Evolutionary conservation across 2,113 vertebrate species (phyloP).

Genomic region (Tyto alba): DNA sequence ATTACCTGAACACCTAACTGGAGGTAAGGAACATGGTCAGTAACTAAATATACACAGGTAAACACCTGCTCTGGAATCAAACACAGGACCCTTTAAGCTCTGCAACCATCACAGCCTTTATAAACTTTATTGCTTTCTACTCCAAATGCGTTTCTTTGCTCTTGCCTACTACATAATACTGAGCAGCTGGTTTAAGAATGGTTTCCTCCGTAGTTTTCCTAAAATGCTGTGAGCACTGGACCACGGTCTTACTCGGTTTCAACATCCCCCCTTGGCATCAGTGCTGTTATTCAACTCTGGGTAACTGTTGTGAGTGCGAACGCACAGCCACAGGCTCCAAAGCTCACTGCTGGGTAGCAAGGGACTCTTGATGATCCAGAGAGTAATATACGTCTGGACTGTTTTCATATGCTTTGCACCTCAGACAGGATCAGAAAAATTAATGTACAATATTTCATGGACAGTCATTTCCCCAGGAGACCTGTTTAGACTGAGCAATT

Average conservation of each 20-base stretch:
- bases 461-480: neutral
- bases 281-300: neutral
- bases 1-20: neutral
- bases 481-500: neutral
- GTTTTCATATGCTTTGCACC: neutral
- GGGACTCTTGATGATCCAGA: neutral
- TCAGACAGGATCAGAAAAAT: neutral
- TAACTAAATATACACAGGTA: neutral
- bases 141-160: neutral
- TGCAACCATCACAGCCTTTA: neutral
- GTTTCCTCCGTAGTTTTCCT: neutral
- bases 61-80: neutral
- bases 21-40: neutral
- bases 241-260: neutral
- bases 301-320: neutral
- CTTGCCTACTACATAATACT: neutral
- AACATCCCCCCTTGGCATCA: neutral
- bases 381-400: fast-evolving
- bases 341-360: neutral
- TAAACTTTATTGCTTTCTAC: neutral
- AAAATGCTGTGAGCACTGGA: neutral
- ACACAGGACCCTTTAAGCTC: neutral
- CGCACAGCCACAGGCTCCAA: neutral
- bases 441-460: neutral
- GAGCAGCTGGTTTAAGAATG: neutral